Evolutionary conservation across 2,888 invertebrate species (phyloP), one percentile per base, ranked within the genome.

Genomic region (Eupsilia transversa): DNA sequence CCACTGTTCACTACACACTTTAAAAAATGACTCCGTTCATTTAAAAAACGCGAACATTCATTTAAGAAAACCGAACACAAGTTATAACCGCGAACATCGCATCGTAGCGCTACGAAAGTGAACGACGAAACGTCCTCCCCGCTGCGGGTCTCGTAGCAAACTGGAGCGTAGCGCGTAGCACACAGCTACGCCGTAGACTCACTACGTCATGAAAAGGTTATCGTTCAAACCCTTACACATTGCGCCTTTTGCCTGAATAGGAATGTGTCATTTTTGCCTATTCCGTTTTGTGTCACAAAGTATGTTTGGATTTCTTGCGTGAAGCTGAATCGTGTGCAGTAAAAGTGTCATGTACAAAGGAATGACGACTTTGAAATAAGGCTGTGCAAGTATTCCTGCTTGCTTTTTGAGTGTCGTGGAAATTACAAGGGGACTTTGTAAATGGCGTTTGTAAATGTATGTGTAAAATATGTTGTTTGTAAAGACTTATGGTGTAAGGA

Each of bases 191-290:
- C 68, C 86, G 89, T 89, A 89, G 89, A 86, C 90, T 76, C 88
- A 87, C 88, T 89, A 87, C 91, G 89, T 90, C 89, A 91, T 93
- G 94, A 94, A 95, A 94, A 95, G 95, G 94, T 94, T 94, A 93
- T 93, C 91, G 86, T 89, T 92, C 91, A 93, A 93, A 91, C 94
- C 91, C 91, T 94, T 94, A 94, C 93, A 91, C 94, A 92, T 92
- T 93, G 92, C 94, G 94, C 94, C 93, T 94, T 94, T 94, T 94
- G 92, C 92, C 89, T 94, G 93, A 94, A 94, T 92, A 93, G 92
- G 93, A 93, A 93, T 95, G 94, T 93, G 92, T 94, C 93, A 94
- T 93, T 92, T 93, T 91, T 93, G 90, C 90, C 90, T 91, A 91
- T 92, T 93, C 91, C 91, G 92, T 94, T 94, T 87, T 94, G 92